These are phyloP conservation scores for Perodicticus potto DNA, from an alignment of 2,797 vertebrate species.

Conservation along the genomic window DNA sequence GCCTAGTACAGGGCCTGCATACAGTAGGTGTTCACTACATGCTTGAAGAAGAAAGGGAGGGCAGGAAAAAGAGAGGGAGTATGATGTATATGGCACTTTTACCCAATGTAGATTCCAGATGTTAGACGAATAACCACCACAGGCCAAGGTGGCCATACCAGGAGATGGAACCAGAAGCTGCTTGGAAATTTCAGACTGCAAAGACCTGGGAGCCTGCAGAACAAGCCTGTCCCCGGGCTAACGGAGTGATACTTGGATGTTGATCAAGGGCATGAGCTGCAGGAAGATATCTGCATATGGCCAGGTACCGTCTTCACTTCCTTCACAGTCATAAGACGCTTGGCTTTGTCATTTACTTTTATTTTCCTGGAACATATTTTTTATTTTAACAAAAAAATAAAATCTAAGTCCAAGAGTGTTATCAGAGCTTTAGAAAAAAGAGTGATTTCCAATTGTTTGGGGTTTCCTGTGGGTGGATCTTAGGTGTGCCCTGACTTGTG, in stretches of 20 bases:
- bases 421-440: background rate
- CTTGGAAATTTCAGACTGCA: background rate
- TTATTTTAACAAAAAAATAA: background rate
- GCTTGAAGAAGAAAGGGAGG: background rate
- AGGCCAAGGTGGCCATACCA: accelerated
- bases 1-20: no score
- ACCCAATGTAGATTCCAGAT: accelerated
- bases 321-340: background rate
- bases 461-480: background rate
- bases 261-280: background rate
- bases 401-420: background rate
- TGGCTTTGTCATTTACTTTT: background rate
- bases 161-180: accelerated
- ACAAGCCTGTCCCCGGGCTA: accelerated
- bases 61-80: no score
- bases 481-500: background rate
- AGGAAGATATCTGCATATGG: background rate
- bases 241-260: accelerated
- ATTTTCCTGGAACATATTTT: background rate
- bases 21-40: background rate
- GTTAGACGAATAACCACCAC: background rate
- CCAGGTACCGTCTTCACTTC: background rate
- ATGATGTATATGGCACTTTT: accelerated
- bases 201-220: background rate
- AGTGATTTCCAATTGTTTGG: background rate